phyloP scores from a whole-genome alignment of 2,888 invertebrate genomes.

The Spatulosminthurus flaviceps region DNA sequence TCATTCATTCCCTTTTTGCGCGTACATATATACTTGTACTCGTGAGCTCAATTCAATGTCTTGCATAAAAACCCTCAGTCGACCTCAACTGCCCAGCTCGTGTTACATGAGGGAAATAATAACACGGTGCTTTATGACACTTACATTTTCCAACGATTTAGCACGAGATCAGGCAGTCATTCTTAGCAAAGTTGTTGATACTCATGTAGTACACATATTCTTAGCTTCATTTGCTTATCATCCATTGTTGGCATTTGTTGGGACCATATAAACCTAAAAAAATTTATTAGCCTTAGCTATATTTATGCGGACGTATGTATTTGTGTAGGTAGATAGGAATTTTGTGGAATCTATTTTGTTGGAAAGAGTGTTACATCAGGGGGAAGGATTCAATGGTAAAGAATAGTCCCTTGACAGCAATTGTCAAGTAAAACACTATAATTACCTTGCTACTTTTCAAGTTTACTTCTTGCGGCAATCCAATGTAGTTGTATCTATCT shows the following conservation, averaged over 20 bases:
- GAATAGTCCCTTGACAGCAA: slow-evolving; percentile 31
- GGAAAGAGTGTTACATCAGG: slow-evolving; percentile 26
- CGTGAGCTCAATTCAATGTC: slow-evolving; percentile 18
- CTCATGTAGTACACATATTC: too few relatives aligned
- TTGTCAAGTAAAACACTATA: slow-evolving; percentile 2
- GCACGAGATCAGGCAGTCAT: slow-evolving; percentile 14
- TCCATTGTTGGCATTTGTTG: background rate
- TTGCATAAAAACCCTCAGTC: slow-evolving; percentile 15
- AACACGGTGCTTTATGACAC: slow-evolving; percentile 30
- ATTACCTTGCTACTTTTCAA: slow-evolving; percentile 27
- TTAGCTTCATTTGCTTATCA: background rate
- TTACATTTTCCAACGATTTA: slow-evolving; percentile 26
- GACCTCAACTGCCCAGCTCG: slow-evolving; percentile 24
- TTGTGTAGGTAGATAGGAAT: too few relatives aligned
- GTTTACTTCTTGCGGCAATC: background rate
- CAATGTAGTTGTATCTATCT: slow-evolving; percentile 3
- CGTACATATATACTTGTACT: background rate
- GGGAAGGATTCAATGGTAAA: slow-evolving; percentile 26
- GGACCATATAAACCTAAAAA: too few relatives aligned
- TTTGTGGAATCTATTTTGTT: background rate
- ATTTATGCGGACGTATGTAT: too few relatives aligned
- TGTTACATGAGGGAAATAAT: background rate
- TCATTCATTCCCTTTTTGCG: slow-evolving; percentile 20
- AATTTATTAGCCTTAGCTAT: too few relatives aligned
- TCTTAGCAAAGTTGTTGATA: background rate